Base-by-base conservation (phyloP, 1,140 invertebrate genomes). In the Drusus annulatus region DNA sequence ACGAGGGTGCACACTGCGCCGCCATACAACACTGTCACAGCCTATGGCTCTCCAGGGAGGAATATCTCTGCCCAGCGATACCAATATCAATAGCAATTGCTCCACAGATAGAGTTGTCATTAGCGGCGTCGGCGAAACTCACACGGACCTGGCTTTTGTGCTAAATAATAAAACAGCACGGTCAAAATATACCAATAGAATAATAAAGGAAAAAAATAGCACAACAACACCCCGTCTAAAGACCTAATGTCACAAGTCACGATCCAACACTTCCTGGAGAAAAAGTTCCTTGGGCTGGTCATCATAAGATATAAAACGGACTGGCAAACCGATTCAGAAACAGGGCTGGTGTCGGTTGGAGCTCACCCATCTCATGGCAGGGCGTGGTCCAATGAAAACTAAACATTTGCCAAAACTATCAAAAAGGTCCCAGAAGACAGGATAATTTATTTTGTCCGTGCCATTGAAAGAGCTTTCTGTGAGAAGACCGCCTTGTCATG, bases 331-430 rank as follows among this genome's bases (percentile, higher is more conserved):
- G 2, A 28, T 65, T 65, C 62, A 15, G 62, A 65, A 65, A 65
- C 62, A n/a, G 62, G 28, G 23, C 23, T n/a, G 36, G 62, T 21
- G 56, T 19, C 56, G 10, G 63, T 51, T 54, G 19, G 23, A 4
- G 71, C 50, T 76, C 58, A 58, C 56, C 60, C 77, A 52, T 71
- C 60, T 65, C 63, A 79, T 60, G 31, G 2, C 76, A 28, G 76
- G 82, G 82, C 82, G 82, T 83, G 82, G 82, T 68, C 28, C 50
- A 69, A 60, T 50, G 75, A 79, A 83, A 83, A 83, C 79, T 83
- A 83, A 83, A 83, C 79, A 83, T 83, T 83, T 79, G 82, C 82
- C 79, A 83, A 83, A 83, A 81, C 78, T 62, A 80, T 82, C 78
- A 81, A 79, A 82, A 82, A 77, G 78, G 81, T 80, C 75, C 62